Percentiles rank a stretch among this genome's conserved stretches.
phyloP scores from a whole-genome alignment of 2,113 vertebrate genomes.

The Spheniscus mendiculus region DNA sequence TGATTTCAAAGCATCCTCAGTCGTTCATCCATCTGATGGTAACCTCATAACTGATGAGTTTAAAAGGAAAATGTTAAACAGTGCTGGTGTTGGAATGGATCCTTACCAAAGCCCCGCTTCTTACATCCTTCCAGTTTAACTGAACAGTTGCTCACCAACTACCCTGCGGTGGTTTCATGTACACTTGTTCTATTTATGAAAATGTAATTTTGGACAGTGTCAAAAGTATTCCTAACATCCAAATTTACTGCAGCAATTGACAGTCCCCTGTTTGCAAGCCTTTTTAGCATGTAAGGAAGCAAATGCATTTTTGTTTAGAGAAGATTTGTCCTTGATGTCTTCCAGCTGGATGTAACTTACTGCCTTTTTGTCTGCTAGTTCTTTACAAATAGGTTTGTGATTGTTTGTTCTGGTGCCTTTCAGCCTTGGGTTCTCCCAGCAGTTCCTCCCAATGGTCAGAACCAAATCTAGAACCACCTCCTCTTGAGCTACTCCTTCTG shows the following conservation, averaged over 20 bases:
- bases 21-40: neutral
- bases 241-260: neutral
- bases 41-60: neutral
- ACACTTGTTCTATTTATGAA: neutral
- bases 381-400: neutral
- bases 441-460: neutral
- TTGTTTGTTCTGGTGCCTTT: neutral
- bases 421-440: neutral
- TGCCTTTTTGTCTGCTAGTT: neutral
- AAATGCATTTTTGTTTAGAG: neutral
- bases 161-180: neutral
- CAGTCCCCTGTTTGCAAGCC: neutral
- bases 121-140: neutral
- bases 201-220: neutral
- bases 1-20: neutral
- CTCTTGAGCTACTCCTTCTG: neutral
- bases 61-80: neutral
- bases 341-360: neutral
- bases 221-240: neutral
- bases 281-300: neutral
- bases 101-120: neutral
- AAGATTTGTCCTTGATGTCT: neutral
- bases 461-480: neutral
- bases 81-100: neutral
- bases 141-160: neutral